A percentile compares a stretch with the other conserved stretches of the same genome.
Conservation (phyloP, 1,140 invertebrate species). For the Drosophila kepulauana region DNA sequence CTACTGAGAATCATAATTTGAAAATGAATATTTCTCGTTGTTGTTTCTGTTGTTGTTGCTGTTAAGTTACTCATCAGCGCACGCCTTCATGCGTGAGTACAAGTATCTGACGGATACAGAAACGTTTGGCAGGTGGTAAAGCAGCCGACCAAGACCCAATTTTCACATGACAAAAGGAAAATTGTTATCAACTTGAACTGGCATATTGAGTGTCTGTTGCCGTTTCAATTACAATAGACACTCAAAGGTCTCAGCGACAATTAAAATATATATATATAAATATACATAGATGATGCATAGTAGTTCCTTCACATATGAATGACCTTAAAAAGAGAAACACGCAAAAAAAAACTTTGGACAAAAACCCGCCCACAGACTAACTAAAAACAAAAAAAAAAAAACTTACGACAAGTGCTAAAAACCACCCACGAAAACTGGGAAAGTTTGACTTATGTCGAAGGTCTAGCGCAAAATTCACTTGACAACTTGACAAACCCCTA, state of each 20-base stretch:
- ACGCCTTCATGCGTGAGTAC: conserved; percentile 61
- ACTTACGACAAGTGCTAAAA: conserved; percentile 35
- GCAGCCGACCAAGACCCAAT: conserved; percentile 77
- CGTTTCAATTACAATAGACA: conserved; percentile 65
- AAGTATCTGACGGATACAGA: conserved; percentile 39
- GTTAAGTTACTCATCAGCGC: conserved; percentile 48
- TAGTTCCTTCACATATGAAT: conserved; percentile 11
- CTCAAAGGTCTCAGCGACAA: conserved; percentile 42
- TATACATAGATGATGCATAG: neutral
- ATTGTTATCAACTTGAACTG: conserved; percentile 54
- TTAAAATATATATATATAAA: neutral
- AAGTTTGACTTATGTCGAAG: conserved; percentile 42
- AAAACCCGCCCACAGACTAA: conserved; percentile 21
- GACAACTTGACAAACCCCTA: conserved; percentile 38
- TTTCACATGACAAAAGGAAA: conserved; percentile 70
- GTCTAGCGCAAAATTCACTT: conserved; percentile 31
- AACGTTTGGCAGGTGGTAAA: conserved; percentile 22
- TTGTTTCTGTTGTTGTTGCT: conserved; percentile 11
- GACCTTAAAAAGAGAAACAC: conserved; percentile 34
- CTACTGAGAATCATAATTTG: conserved; percentile 56
- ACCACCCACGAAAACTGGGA: conserved; percentile 49
- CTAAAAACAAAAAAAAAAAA: neutral
- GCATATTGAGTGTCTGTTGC: conserved; percentile 62
- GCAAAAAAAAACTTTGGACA: conserved; percentile 32
- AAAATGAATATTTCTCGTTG: conserved; percentile 56